Evolutionary conservation across 2,888 invertebrate species (phyloP).

Genomic region (Pristionchus fissidentatus): DNA sequence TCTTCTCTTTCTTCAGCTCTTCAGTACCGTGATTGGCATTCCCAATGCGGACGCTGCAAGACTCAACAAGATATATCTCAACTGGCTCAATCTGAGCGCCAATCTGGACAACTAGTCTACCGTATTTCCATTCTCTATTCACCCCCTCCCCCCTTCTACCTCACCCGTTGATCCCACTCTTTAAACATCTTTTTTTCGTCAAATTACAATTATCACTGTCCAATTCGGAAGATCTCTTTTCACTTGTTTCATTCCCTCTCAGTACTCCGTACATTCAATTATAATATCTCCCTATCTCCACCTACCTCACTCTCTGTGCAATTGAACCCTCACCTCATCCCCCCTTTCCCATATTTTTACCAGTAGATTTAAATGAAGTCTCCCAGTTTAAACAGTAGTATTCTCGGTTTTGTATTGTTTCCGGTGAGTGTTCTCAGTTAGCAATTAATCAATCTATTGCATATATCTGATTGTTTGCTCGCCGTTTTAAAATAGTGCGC

Average conservation of each 20-base stretch:
- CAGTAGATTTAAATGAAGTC: no score
- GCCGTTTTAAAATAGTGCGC: no score
- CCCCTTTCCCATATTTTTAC: no score
- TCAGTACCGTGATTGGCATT: not conserved
- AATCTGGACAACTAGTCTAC: not conserved
- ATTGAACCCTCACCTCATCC: no score
- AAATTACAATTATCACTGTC: no score
- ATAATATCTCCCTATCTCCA: no score
- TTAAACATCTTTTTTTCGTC: not conserved
- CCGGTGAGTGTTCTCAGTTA: no score
- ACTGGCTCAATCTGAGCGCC: conserved; percentile 12
- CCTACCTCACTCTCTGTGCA: no score
- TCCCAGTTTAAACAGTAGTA: no score
- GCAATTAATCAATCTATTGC: no score
- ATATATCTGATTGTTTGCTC: no score
- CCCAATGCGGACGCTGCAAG: not conserved
- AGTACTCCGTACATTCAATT: not conserved
- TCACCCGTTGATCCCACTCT: not conserved
- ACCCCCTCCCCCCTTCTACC: not conserved
- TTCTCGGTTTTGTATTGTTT: no score
- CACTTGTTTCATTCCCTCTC: conserved; percentile 4
- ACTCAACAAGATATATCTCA: conserved; percentile 12
- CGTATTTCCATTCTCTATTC: not conserved
- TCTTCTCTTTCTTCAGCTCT: not conserved
- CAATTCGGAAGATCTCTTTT: conserved; percentile 34